Conservation (phyloP, 2,797 vertebrate species). For the Nyctibius grandis region DNA sequence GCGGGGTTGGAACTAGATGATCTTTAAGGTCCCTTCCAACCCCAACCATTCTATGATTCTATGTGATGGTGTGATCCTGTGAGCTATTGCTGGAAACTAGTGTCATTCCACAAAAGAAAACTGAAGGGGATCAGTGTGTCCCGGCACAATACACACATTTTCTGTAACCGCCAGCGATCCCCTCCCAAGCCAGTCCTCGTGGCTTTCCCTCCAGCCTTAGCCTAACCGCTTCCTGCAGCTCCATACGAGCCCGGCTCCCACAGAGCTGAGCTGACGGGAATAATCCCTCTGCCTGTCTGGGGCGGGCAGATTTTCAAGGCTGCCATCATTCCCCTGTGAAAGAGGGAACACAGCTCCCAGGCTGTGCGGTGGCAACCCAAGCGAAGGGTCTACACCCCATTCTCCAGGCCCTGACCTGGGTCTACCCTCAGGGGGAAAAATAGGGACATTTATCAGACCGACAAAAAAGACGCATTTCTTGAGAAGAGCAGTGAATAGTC, state of each 20-base stretch:
- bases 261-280: neutral
- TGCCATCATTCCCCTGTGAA: neutral
- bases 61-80: accelerated
- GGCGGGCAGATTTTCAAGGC: neutral
- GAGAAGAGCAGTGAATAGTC: neutral
- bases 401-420: neutral
- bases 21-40: no score
- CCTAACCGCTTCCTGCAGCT: neutral
- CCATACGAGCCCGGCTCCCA: accelerated
- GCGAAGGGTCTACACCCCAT: neutral
- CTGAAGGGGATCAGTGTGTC: neutral
- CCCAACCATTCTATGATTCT: no score
- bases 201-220: neutral
- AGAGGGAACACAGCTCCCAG: no score
- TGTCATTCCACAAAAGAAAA: neutral
- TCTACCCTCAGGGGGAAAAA: neutral
- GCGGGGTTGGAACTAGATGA: no score
- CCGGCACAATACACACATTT: neutral
- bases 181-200: neutral
- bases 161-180: neutral
- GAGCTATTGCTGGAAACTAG: neutral
- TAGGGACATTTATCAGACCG: neutral
- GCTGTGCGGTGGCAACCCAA: neutral
- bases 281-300: accelerated
- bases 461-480: neutral